Evolutionary conservation across 2,113 vertebrate species (phyloP), one percentile per base, ranked within the genome.

Genomic region (Gavia stellata): DNA sequence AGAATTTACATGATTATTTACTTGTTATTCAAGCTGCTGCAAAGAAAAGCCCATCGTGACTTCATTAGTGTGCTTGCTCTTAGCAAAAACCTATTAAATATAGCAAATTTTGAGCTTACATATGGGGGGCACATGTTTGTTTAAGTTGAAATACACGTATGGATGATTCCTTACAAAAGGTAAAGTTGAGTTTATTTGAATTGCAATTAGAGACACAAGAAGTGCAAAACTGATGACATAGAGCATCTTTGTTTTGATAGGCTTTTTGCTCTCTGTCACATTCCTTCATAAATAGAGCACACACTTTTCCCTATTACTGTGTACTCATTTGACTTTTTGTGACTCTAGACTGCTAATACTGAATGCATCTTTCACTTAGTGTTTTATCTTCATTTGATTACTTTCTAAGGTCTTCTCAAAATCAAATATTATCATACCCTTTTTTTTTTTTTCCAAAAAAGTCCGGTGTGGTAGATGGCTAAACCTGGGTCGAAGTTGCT

Each of bases 401-500:
- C 38, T 59, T 73, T 38, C 15, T 53, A 21, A 59, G 26, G 23
- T 74, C 42, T 78, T 78, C 58, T 67, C 7, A 66, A 83, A 81
- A 68, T 44, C 9, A 73, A 25, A 14, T 82, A 19, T 52, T 52
- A 28, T 7, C 29, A 14, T 53, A 23, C 14, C 8, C 0, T 1
- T 31, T 31, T 34, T 10, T 6, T 2, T 3, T 9, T n/a, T 14
- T 12, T 1, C 1, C 12, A 7, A 17, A 47, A 14, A 38, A 36
- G 14, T 83, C 20, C 67, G 53, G 1, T 66, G n/a, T 33, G 53
- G 21, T 28, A 36, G 31, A 24, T 86, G 58, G 28, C 33, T 81
- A 52, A 84, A 58, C 17, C 6, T 47, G 31, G 10, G 11, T 52
- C n/a, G 13, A 10, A 55, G 29, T 44, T 82, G 17, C 45, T 78